These are phyloP conservation scores for Grantiella picta DNA, from an alignment of 2,113 vertebrate species.

Conservation along the genomic window DNA sequence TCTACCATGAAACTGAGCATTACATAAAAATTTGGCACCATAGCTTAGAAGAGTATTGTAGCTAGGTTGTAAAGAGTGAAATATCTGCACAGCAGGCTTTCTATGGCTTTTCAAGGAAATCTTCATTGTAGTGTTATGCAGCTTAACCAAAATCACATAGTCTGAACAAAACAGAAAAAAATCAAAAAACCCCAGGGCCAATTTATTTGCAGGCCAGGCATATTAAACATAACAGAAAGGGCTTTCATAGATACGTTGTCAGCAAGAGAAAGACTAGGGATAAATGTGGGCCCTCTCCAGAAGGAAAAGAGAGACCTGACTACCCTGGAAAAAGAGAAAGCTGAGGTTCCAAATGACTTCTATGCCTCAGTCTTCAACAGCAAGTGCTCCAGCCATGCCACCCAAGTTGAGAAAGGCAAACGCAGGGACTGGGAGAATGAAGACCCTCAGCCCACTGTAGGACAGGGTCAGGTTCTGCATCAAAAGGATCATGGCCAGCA, in stretches of 20 bases:
- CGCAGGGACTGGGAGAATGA: not conserved
- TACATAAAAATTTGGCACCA: not conserved
- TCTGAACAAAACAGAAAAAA: not conserved
- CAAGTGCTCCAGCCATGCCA: not conserved
- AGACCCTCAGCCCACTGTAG: not conserved
- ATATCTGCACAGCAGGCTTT: not conserved
- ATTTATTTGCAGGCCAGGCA: not conserved
- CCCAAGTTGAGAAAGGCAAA: not conserved
- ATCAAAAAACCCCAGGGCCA: not conserved
- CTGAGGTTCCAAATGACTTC: not conserved
- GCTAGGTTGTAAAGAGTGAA: constrained; percentile 7
- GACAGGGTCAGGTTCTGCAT: not conserved
- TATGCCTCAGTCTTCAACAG: not conserved
- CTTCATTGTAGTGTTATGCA: not conserved
- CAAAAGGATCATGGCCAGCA: not conserved
- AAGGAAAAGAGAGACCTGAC: not conserved
- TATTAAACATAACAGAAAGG: not conserved
- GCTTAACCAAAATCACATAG: not conserved
- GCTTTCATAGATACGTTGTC: not conserved
- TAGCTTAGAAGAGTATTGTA: not conserved
- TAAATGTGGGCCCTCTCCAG: not conserved
- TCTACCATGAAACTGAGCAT: not conserved
- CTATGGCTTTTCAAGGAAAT: not conserved
- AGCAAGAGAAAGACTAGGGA: not conserved
- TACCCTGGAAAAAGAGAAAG: not conserved